Percentiles rank a stretch among this genome's conserved stretches.
phyloP scores from a whole-genome alignment of 2,888 invertebrate genomes.

The Heliconius cydno region DNA sequence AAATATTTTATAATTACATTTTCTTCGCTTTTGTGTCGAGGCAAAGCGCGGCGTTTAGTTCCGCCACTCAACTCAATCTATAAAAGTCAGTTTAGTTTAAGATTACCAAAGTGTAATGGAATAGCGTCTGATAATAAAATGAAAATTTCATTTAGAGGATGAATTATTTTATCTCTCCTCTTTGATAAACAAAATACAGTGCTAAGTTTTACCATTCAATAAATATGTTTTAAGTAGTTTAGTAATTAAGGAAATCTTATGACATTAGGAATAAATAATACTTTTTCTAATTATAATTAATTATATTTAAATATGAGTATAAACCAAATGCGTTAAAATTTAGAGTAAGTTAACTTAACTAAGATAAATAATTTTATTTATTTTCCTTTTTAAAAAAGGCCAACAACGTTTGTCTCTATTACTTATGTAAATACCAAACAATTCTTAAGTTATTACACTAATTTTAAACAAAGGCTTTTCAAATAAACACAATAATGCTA shows the following conservation, averaged over 20 bases:
- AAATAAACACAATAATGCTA: conserved; percentile 7
- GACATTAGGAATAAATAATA: too few relatives aligned
- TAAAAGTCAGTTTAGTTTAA: too few relatives aligned
- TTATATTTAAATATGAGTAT: not conserved
- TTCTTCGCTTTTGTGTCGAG: too few relatives aligned
- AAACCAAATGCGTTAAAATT: not conserved
- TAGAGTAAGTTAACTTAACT: not conserved
- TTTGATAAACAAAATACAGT: too few relatives aligned
- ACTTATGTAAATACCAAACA: not conserved
- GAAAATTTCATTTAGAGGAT: too few relatives aligned
- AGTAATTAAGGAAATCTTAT: too few relatives aligned
- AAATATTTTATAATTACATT: not conserved
- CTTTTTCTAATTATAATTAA: not conserved
- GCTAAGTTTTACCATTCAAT: too few relatives aligned
- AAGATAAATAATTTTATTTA: not conserved
- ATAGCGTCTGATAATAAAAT: too few relatives aligned
- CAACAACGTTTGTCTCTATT: not conserved
- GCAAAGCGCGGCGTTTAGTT: too few relatives aligned
- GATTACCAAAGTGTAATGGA: not conserved
- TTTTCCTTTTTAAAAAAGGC: not conserved
- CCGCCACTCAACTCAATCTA: not conserved
- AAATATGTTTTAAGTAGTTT: too few relatives aligned
- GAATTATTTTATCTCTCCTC: too few relatives aligned
- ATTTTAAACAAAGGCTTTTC: conserved; percentile 13
- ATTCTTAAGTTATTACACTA: not conserved